Percentiles rank a stretch among this genome's conserved stretches.
Conservation (phyloP, 2,888 invertebrate genomes). For the Eupsilia transversa region DNA sequence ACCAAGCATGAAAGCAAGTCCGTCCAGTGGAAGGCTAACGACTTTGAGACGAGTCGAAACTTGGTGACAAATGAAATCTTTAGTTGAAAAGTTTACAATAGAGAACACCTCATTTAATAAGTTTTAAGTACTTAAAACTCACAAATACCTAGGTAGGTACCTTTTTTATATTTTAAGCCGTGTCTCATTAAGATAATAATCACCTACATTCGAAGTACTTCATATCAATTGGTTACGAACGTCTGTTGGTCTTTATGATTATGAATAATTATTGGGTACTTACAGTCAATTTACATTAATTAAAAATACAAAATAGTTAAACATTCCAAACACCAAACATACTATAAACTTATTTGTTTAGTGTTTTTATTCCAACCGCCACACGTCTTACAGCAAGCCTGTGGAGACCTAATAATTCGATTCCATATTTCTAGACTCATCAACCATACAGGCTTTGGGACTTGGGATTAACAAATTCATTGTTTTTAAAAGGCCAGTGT, state of each 20-base stretch:
- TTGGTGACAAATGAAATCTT: conserved; percentile 23
- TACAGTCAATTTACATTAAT: neutral
- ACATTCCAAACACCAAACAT: conserved; percentile 6
- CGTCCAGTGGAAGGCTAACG: conserved; percentile 45
- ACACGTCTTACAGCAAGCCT: conserved; percentile 22
- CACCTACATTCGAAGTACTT: conserved; percentile 8
- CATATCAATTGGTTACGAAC: neutral
- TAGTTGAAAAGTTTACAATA: neutral
- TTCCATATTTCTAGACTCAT: neutral
- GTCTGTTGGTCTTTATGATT: neutral
- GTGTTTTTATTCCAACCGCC: conserved; percentile 45
- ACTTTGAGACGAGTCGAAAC: conserved; percentile 21
- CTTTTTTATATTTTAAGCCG: neutral
- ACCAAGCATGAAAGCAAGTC: conserved; percentile 55
- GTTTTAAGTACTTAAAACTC: neutral
- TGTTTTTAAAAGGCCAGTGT: conserved; percentile 18
- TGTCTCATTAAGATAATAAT: conserved; percentile 7
- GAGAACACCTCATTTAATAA: neutral
- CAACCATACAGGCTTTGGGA: conserved; percentile 14
- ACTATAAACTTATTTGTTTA: neutral
- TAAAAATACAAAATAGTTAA: conserved; percentile 1
- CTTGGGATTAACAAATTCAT: conserved; percentile 39
- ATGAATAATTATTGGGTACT: neutral
- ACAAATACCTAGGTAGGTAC: conserved; percentile 17
- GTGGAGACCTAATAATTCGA: conserved; percentile 27